Evolutionary conservation across 2,797 vertebrate species (phyloP).

Genomic region (Gila robusta): DNA sequence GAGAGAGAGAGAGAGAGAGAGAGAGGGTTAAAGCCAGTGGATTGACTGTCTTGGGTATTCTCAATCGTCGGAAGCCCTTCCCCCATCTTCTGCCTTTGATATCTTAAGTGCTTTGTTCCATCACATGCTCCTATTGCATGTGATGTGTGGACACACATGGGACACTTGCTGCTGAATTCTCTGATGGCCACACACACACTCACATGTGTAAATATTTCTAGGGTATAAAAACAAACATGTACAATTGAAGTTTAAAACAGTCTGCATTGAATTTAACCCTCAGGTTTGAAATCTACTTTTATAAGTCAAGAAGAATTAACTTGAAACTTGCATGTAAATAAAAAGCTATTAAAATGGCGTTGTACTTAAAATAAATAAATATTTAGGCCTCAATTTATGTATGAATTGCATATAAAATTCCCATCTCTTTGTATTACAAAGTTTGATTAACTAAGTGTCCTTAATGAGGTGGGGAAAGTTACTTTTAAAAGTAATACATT

Average conservation of each 20-base stretch:
- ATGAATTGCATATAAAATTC: not conserved
- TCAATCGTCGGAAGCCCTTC: conserved; percentile 43
- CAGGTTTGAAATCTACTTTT: not conserved
- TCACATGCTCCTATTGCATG: conserved; percentile 46
- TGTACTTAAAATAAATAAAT: not conserved
- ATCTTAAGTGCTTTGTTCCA: conserved; percentile 58
- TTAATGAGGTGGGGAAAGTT: not conserved
- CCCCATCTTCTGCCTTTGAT: conserved; percentile 52
- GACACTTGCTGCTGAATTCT: not conserved
- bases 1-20: not conserved
- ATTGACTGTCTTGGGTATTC: conserved; percentile 17
- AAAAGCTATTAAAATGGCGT: not conserved
- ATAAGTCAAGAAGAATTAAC: not conserved
- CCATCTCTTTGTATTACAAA: not conserved
- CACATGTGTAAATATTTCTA: not conserved
- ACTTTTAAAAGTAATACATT: not conserved
- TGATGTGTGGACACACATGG: conserved; percentile 19
- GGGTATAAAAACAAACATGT: not conserved
- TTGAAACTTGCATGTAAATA: not conserved
- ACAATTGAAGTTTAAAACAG: not conserved
- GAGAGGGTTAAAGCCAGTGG: conserved; percentile 4
- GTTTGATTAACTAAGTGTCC: not conserved
- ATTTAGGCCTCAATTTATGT: not conserved
- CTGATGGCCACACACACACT: not conserved
- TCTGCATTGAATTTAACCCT: not conserved